Evolutionary conservation across 1,140 invertebrate species (phyloP).

Genomic region (Archivesica marissinica): DNA sequence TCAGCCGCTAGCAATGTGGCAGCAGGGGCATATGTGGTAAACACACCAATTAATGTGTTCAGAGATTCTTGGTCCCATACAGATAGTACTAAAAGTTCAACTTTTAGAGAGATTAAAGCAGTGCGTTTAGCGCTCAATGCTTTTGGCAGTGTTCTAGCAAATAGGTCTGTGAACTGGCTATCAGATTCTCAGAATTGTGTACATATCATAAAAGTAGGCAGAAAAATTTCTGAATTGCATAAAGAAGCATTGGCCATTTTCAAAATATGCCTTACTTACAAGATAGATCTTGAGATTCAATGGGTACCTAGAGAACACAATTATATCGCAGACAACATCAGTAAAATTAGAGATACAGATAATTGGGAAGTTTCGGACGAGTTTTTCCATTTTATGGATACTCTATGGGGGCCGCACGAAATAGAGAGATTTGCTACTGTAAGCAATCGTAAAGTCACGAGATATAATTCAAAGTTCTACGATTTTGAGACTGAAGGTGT

Average conservation of each 20-base stretch:
- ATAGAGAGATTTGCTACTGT: constrained; percentile 20
- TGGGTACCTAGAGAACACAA: constrained; percentile 1
- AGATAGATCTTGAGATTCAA: neutral
- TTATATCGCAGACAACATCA: constrained; percentile 16
- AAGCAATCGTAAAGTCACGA: neutral
- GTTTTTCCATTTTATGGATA: constrained; percentile 8
- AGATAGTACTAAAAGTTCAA: constrained; percentile 18
- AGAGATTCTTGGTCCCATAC: neutral
- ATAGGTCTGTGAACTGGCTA: constrained; percentile 17
- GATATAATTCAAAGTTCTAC: constrained; percentile 29
- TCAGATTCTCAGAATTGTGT: constrained; percentile 31
- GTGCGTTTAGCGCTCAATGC: neutral
- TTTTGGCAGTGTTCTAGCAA: neutral
- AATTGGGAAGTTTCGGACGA: constrained; percentile 27
- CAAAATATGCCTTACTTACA: neutral
- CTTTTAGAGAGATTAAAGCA: constrained; percentile 8
- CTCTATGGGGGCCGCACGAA: neutral
- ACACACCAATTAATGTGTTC: neutral
- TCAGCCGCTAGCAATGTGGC: neutral
- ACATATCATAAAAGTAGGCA: constrained; percentile 5
- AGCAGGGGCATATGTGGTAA: neutral
- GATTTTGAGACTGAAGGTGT: constrained; percentile 15
- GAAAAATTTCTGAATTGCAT: constrained; percentile 2
- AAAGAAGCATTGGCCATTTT: neutral
- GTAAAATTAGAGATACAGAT: constrained; percentile 26